phyloP scores from a whole-genome alignment of 2,113 vertebrate species.

The Notiomystis cincta region DNA sequence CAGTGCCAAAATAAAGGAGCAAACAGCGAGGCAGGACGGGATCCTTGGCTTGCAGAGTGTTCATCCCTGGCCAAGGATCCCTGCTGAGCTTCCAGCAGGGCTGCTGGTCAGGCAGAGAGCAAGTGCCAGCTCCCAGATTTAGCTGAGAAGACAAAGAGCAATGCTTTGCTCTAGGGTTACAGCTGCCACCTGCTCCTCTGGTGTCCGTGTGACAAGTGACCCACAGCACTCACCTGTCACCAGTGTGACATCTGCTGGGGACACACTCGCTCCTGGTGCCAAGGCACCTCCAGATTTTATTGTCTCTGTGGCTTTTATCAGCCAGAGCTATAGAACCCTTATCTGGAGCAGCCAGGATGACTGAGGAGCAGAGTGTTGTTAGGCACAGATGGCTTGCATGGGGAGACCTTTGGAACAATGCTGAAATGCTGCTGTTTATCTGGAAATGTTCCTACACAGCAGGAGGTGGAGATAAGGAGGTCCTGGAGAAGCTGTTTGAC shows the following conservation, averaged over 20 bases:
- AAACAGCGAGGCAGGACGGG: accelerated
- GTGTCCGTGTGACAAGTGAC: background rate
- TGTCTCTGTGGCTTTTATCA: no score
- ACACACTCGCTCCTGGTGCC: background rate
- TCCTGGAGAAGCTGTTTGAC: background rate
- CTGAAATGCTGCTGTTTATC: background rate
- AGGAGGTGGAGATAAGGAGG: background rate
- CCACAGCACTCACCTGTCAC: background rate
- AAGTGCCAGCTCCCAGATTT: constrained; percentile 3
- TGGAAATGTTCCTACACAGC: background rate
- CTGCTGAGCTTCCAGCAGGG: background rate
- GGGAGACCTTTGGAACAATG: background rate
- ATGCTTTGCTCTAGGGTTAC: background rate
- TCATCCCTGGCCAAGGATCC: background rate
- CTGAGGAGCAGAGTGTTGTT: background rate
- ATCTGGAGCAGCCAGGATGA: background rate
- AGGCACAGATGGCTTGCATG: background rate
- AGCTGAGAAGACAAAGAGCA: constrained; percentile 27
- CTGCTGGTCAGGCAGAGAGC: background rate
- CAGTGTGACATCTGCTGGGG: background rate
- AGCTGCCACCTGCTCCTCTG: background rate
- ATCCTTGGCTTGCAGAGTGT: background rate
- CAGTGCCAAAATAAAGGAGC: background rate
- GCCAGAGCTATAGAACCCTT: background rate
- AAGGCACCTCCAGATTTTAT: background rate